Evolutionary conservation across 2,888 invertebrate species (phyloP).

Genomic region (Sussaba pulchella): DNA sequence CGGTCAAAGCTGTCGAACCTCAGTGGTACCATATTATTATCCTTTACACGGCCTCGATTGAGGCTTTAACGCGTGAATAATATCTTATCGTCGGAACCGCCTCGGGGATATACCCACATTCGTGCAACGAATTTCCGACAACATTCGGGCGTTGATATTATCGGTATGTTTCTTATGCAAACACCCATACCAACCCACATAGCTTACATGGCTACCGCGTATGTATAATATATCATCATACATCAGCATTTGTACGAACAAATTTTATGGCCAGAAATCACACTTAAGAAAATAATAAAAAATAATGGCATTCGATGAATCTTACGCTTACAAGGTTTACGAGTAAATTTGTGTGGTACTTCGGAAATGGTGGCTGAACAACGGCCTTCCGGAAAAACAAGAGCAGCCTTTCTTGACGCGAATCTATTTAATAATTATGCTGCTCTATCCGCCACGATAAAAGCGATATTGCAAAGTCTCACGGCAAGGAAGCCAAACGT

Average conservation of each 20-base stretch:
- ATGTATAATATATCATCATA: neutral
- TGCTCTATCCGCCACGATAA: neutral
- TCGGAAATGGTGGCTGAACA: no score
- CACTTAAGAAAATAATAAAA: no score
- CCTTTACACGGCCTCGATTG: constrained; percentile 58
- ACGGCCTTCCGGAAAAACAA: no score
- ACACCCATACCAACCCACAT: neutral
- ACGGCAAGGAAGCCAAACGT: constrained; percentile 4
- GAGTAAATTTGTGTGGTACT: no score
- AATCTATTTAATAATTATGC: neutral
- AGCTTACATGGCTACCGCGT: neutral
- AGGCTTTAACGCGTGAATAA: constrained; percentile 53
- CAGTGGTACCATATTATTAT: constrained; percentile 56
- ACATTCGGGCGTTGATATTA: constrained; percentile 42
- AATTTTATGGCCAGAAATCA: neutral
- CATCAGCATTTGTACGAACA: neutral
- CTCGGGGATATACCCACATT: neutral
- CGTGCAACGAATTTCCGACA: constrained; percentile 38
- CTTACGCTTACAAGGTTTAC: no score
- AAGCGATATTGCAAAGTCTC: constrained; percentile 30
- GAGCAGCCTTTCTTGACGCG: no score
- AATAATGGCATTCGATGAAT: no score
- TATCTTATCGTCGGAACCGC: constrained; percentile 19
- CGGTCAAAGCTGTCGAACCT: constrained; percentile 25
- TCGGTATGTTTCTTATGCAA: constrained; percentile 5